phyloP scores from a whole-genome alignment of 2,797 vertebrate species.

The Tamandua tetradactyla region DNA sequence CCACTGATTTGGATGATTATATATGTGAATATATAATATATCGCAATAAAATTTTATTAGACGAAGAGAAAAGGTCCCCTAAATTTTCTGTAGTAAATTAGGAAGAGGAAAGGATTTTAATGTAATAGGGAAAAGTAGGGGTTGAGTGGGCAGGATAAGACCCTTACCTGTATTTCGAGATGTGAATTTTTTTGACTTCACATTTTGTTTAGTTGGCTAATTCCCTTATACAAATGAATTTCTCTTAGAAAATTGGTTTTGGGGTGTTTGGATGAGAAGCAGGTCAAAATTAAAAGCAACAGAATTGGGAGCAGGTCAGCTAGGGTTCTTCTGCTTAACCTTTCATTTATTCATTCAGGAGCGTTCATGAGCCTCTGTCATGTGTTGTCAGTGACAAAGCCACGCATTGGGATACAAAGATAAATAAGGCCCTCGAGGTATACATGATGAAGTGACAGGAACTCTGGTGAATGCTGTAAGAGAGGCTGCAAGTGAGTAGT shows the following conservation, averaged over 20 bases:
- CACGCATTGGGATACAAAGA: neutral
- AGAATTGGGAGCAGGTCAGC: neutral
- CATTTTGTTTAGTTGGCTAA: neutral
- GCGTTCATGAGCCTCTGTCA: neutral
- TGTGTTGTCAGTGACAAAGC: neutral
- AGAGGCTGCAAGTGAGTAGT: neutral
- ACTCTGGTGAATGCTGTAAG: neutral
- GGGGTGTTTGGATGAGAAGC: neutral
- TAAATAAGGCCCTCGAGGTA: neutral
- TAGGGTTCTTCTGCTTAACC: neutral
- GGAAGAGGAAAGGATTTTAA: neutral
- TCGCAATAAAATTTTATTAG: too few relatives aligned
- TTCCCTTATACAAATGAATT: neutral
- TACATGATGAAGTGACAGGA: neutral
- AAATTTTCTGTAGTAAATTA: slow-evolving; percentile 5
- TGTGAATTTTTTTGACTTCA: neutral
- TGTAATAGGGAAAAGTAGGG: neutral
- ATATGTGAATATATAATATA: too few relatives aligned
- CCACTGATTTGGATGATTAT: too few relatives aligned
- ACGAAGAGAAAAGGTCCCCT: neutral
- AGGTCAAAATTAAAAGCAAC: slow-evolving; percentile 20
- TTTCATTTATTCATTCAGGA: slow-evolving; percentile 8
- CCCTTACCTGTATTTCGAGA: neutral
- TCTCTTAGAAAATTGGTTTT: neutral
- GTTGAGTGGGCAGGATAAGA: neutral